Evolutionary conservation across 1,140 invertebrate species (phyloP), one percentile per base, ranked within the genome.

Genomic region (Drosophila suzukii): DNA sequence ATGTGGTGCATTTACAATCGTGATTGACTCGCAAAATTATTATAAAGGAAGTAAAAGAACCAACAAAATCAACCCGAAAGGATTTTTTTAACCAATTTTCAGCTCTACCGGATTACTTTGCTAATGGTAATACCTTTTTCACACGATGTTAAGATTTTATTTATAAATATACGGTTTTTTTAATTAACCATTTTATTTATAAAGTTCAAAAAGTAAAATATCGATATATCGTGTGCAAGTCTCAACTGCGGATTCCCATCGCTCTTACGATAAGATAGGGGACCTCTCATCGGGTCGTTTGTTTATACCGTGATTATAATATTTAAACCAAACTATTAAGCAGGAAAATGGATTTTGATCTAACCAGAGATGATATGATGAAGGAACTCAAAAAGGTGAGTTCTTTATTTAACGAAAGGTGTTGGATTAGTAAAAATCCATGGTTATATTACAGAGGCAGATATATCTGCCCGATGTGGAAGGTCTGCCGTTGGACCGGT

Each of bases 381-480:
- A 15, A 53, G 17, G 32, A 53, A 3, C 50, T 53, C 32, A 36
- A 20, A 53, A 53, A 17, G 15, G 50, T 53, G 5, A 17, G 5
- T 12, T 10, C 1, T 12, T 51, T 17, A 53, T 50, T 11, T 15
- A 46, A 24, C 4, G n/a, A 10, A 17, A 8, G 6, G 4, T 8
- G 5, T 20, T 36, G 2, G 6, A 2, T 5, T 12, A 24, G 17
- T 6, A 50, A 36, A 36, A 15, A 36, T 20, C 3, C 4, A 32
- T 32, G 8, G 8, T 20, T 2, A 10, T 2, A 5, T 32, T 49
- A 4, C 32, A 53, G 50, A 53, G 50, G 32, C 15, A 7, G 15
- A 17, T 53, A 17, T 13, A 12, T 12, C 10, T 75, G 6, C 30
- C 49, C 8, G 54, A 78, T 55, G 47, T 17, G 4, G 39, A 75